These are phyloP conservation scores for Vanacampus margaritifer DNA, from an alignment of 2,113 vertebrate genomes.

Conservation along the genomic window DNA sequence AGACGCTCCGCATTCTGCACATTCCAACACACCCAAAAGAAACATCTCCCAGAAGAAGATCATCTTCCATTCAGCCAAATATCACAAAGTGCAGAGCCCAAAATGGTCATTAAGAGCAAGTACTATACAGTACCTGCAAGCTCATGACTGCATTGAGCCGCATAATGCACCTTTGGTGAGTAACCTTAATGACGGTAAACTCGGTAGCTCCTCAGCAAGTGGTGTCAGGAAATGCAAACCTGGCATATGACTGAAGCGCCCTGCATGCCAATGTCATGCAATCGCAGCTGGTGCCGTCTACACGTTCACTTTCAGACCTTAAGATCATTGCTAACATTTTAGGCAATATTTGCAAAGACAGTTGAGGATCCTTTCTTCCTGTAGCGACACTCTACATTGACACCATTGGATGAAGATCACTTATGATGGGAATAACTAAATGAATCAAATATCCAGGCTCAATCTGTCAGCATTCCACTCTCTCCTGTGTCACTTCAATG, in stretches of 20 bases:
- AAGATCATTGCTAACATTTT: background rate
- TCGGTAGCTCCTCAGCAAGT: background rate
- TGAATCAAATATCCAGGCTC: conserved; percentile 10
- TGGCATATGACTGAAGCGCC: conserved; percentile 30
- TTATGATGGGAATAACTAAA: conserved; percentile 23
- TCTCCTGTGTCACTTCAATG: conserved; percentile 19
- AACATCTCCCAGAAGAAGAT: conserved; percentile 46
- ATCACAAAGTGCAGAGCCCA: background rate
- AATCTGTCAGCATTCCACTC: conserved; percentile 22
- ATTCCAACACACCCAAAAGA: conserved; percentile 49
- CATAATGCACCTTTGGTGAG: conserved; percentile 20
- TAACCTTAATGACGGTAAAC: conserved; percentile 5
- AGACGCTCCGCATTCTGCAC: conserved; percentile 47
- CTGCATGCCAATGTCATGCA: conserved; percentile 25
- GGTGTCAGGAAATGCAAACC: conserved; percentile 27
- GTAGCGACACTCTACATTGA: background rate
- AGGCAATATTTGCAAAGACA: background rate
- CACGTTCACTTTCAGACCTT: background rate
- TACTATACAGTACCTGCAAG: background rate
- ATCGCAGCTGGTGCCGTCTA: conserved; percentile 44
- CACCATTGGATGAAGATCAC: conserved; percentile 14
- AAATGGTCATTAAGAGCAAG: background rate
- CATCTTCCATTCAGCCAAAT: conserved; percentile 40
- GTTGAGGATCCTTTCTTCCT: background rate
- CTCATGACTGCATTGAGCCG: background rate